Percentiles rank a stretch among this genome's conserved stretches.
Conservation (phyloP, 1,140 invertebrate species). For the Oscheius sp. region DNA sequence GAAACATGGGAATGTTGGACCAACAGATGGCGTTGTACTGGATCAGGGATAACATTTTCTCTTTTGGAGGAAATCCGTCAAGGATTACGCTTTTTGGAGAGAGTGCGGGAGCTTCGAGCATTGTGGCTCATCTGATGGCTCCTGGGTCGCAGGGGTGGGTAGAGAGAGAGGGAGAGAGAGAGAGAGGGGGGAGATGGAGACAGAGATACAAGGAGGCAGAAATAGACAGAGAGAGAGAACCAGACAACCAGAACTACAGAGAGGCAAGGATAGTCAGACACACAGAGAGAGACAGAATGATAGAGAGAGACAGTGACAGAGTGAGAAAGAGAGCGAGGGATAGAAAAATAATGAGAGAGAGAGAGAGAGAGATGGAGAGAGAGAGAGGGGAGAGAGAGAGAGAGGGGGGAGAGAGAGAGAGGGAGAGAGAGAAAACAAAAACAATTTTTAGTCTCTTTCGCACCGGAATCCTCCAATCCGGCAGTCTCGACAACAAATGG, state of each 20-base stretch:
- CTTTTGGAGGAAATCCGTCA: slow-evolving; percentile 88
- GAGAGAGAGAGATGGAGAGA: slow-evolving; percentile 64
- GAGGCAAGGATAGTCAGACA: too few relatives aligned
- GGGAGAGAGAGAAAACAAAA: too few relatives aligned
- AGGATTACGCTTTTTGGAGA: slow-evolving; percentile 90
- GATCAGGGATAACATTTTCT: slow-evolving; percentile 86
- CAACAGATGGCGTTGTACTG: slow-evolving; percentile 78
- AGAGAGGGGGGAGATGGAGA: neutral
- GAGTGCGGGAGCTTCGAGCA: slow-evolving; percentile 87
- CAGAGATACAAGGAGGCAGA: neutral
- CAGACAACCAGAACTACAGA: neutral
- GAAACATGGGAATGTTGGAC: slow-evolving; percentile 89
- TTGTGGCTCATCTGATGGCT: slow-evolving; percentile 85
- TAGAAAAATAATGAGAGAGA: too few relatives aligned
- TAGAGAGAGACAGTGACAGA: slow-evolving; percentile 64
- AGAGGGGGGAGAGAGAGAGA: neutral
- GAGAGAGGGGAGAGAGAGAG: neutral
- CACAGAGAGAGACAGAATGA: too few relatives aligned
- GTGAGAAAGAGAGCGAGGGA: neutral
- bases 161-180: neutral
- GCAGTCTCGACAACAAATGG: slow-evolving; percentile 60
- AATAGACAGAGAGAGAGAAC: neutral
- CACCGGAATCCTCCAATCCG: slow-evolving; percentile 70
- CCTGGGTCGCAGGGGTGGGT: slow-evolving; percentile 72
- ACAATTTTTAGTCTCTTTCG: slow-evolving; percentile 76